A percentile compares a stretch with the other conserved stretches of the same genome.
phyloP scores from a whole-genome alignment of 2,797 vertebrate genomes.

The Micrastur ruficollis region DNA sequence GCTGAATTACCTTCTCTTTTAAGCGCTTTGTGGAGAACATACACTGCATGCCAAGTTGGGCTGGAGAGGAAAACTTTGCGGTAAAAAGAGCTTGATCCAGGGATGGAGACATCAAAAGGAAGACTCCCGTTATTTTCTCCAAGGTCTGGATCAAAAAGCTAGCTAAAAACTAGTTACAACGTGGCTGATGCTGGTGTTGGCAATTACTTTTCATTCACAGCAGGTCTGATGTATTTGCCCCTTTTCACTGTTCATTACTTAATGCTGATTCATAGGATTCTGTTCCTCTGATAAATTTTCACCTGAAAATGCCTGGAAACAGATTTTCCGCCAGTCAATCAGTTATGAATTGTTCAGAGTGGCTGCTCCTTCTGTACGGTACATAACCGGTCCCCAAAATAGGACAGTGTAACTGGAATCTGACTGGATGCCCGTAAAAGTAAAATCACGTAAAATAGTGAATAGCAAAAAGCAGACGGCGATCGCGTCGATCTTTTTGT shows the following conservation, averaged over 20 bases:
- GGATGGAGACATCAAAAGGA: neutral
- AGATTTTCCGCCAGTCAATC: neutral
- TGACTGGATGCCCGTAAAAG: neutral
- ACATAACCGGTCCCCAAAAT: neutral
- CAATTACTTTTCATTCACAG: neutral
- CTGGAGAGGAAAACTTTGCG: conserved; percentile 35
- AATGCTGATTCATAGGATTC: neutral
- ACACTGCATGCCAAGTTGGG: conserved; percentile 43
- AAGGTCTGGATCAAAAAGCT: neutral
- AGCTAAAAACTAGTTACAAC: neutral
- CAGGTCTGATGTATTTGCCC: neutral
- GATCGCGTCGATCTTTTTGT: neutral
- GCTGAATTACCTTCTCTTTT: conserved; percentile 51
- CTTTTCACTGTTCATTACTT: neutral
- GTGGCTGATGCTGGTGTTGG: neutral
- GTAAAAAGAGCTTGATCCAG: neutral
- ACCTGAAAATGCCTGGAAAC: neutral
- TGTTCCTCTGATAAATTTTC: neutral
- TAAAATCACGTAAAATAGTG: neutral
- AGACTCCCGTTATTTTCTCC: neutral
- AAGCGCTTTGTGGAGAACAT: conserved; percentile 23
- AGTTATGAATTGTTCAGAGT: neutral
- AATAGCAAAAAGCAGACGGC: neutral
- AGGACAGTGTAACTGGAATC: neutral
- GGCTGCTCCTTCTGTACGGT: neutral